Evolutionary conservation across 2,888 invertebrate genomes (phyloP).

Genomic region (Ypsolopha sequella): DNA sequence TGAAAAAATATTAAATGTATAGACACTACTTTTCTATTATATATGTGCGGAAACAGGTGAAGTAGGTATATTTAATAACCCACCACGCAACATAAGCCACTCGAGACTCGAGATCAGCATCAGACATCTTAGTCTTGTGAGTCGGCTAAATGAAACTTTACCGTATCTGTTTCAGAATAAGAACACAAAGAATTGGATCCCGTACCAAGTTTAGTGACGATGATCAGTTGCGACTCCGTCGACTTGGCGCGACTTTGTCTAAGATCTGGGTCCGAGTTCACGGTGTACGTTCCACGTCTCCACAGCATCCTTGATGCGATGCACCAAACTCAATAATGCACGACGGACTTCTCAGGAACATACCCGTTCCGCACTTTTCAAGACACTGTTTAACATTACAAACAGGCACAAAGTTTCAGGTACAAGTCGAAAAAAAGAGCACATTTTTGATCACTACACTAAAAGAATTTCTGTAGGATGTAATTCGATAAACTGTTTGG

Average conservation of each 20-base stretch:
- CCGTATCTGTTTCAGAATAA: background rate
- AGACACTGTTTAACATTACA: too few relatives aligned
- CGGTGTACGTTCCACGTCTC: slow-evolving; percentile 56
- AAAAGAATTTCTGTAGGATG: too few relatives aligned
- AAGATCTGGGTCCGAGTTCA: slow-evolving; percentile 43
- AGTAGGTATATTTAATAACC: too few relatives aligned
- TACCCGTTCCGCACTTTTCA: background rate
- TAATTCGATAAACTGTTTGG: too few relatives aligned
- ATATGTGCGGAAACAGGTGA: too few relatives aligned
- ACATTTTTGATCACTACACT: background rate
- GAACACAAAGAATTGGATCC: slow-evolving; percentile 5
- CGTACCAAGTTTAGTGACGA: slow-evolving; percentile 41
- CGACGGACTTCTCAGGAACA: background rate
- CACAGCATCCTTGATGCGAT: slow-evolving; percentile 38
- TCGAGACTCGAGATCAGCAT: too few relatives aligned
- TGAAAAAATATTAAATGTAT: too few relatives aligned
- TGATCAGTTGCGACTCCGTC: slow-evolving; percentile 21
- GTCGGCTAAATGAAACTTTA: too few relatives aligned
- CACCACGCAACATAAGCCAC: too few relatives aligned
- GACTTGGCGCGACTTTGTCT: slow-evolving; percentile 30
- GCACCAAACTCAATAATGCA: slow-evolving; percentile 2
- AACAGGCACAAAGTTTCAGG: background rate
- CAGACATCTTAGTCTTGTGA: too few relatives aligned
- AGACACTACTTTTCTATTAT: too few relatives aligned
- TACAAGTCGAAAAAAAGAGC: background rate